Evolutionary conservation across 2,888 invertebrate genomes (phyloP), one percentile per base, ranked within the genome.

Genomic region (Tenthredo distinguenda): DNA sequence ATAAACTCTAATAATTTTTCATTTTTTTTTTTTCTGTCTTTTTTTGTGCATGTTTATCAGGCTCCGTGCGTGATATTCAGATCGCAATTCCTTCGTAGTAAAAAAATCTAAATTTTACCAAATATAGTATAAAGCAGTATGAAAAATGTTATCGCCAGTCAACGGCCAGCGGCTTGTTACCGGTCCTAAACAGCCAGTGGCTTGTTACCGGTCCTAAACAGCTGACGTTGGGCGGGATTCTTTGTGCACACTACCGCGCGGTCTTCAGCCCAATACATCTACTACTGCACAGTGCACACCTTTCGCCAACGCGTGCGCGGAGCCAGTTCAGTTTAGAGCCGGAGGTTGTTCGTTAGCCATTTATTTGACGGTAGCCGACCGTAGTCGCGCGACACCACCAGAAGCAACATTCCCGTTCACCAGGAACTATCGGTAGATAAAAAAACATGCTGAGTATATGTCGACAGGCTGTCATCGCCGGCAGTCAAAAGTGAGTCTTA

Each of bases 401-500:
- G 18, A 10, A 21, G n/a, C 34, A 37, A 10, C 71, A 40, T 43
- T 55, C 77, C 47, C 77, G 77, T 77, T 77, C 55, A 77, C n/a
- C 55, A 31, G 47, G 77, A 50, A 34, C 68, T 31, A 26, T 68
- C 34, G 34, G 18, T 34, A 26, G 84, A 84, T 86, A 86, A 71
- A 55, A 84, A 55, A 87, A 85, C 83, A 93, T 93, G 93, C 89
- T 93, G 90, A 91, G 88, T 86, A 87, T 93, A 85, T 92, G 92
- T 89, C 91, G 92, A 87, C 92, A 90, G 87, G 89, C 91, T 84
- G 87, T 93, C 86, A 87, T 93, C 87, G 89, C 88, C 86, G 92
- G 91, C 88, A 90, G 90, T 86, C 92, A 92, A 91, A 93, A 93
- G 93, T 93, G 89, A 92, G 93, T 93, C 9, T 18, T 15, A 81